Conservation (phyloP, 2,113 vertebrate genomes). For the Picathartes gymnocephalus region DNA sequence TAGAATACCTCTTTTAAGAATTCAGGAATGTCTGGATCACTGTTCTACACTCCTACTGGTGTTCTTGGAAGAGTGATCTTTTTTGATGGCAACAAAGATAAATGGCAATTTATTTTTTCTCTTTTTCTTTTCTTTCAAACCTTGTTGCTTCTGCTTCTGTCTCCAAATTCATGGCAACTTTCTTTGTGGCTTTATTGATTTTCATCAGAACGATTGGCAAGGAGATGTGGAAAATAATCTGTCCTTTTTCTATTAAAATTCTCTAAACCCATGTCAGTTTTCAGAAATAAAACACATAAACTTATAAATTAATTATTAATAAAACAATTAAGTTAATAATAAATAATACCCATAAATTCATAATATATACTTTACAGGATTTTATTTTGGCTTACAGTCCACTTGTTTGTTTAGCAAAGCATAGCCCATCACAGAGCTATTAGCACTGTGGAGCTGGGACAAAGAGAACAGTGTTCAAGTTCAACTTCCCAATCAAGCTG, state of each 20-base stretch:
- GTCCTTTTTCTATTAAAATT: neutral
- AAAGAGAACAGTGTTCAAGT: neutral
- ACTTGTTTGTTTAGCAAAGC: neutral
- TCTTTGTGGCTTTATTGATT: neutral
- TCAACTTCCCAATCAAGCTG: neutral
- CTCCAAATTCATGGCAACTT: neutral
- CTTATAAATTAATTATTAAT: neutral
- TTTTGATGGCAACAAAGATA: neutral
- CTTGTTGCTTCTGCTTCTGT: neutral
- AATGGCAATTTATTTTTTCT: neutral
- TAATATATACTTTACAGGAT: neutral
- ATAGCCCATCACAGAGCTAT: neutral
- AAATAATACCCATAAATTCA: neutral
- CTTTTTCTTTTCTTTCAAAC: neutral
- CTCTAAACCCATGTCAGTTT: neutral
- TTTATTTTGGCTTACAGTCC: neutral
- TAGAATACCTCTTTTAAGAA: neutral
- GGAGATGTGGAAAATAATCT: neutral
- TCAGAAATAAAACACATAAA: neutral
- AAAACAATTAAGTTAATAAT: neutral
- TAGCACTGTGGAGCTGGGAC: neutral
- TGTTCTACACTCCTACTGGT: neutral
- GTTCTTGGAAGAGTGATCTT: neutral
- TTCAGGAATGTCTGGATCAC: neutral
- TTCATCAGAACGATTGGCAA: neutral